These are phyloP conservation scores for Danaus plexippus DNA, from an alignment of 1,140 invertebrate genomes.

Conservation along the genomic window DNA sequence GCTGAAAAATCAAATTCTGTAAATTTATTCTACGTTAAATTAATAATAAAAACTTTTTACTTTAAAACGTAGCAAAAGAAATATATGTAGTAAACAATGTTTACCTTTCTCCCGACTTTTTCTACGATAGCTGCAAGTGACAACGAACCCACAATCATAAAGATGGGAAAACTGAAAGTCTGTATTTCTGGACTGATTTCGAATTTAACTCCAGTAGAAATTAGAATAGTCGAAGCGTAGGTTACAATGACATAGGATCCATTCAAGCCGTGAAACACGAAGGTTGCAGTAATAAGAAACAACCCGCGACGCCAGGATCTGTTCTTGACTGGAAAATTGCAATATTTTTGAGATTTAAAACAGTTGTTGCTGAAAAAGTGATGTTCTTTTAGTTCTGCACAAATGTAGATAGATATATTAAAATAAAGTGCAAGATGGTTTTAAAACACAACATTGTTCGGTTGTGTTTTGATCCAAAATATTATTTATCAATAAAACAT, in stretches of 20 bases:
- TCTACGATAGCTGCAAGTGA: slow-evolving; percentile 32
- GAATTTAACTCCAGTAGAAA: slow-evolving; percentile 29
- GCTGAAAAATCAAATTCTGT: slow-evolving; percentile 23
- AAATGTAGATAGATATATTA: too few relatives aligned
- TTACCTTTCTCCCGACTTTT: slow-evolving; percentile 43
- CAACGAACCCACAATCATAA: slow-evolving; percentile 39
- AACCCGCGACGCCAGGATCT: slow-evolving; percentile 26
- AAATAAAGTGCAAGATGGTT: too few relatives aligned
- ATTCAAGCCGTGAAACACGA: slow-evolving; percentile 25
- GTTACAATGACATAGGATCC: slow-evolving; percentile 27
- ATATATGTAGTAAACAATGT: not conserved
- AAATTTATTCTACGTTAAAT: not conserved
- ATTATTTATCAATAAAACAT: too few relatives aligned
- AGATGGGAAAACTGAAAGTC: slow-evolving; percentile 35
- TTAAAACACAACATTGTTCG: too few relatives aligned
- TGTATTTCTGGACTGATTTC: slow-evolving; percentile 40
- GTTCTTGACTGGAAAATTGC: slow-evolving; percentile 24
- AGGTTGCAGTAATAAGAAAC: slow-evolving; percentile 26
- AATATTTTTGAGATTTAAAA: not conserved
- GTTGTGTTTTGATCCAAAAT: too few relatives aligned
- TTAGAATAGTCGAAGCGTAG: slow-evolving; percentile 32
- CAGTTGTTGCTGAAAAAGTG: too few relatives aligned
- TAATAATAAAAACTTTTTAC: not conserved
- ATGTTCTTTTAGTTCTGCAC: too few relatives aligned
- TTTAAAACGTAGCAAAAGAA: slow-evolving; percentile 1